Evolutionary conservation across 2,113 vertebrate species (phyloP).

Genomic region (Cephalopholis sonnerati): DNA sequence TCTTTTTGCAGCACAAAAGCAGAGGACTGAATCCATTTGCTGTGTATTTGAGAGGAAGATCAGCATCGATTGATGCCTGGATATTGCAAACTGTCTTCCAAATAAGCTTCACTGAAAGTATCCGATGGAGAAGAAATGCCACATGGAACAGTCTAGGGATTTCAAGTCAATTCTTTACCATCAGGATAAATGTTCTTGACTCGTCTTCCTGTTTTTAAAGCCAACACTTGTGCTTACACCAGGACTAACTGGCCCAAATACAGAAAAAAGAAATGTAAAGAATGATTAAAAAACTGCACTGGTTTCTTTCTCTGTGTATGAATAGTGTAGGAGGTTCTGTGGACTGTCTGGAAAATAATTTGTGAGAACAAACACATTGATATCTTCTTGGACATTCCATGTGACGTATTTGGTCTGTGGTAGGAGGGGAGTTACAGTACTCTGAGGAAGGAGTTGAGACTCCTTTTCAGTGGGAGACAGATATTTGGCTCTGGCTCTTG

Average conservation of each 20-base stretch:
- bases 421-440: neutral
- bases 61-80: neutral
- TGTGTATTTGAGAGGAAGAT: neutral
- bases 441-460: slow-evolving; percentile 31
- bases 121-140: neutral
- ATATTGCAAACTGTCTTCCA: neutral
- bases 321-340: neutral
- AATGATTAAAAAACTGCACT: neutral
- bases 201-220: neutral
- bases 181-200: neutral
- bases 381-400: slow-evolving; percentile 9
- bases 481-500: slow-evolving; percentile 14
- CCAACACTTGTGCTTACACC: too few species aligned
- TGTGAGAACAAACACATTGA: neutral
- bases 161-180: neutral
- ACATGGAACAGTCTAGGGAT: neutral
- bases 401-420: slow-evolving; percentile 15
- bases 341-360: slow-evolving; percentile 37
- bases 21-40: neutral
- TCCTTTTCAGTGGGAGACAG: slow-evolving; percentile 18
- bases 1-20: neutral
- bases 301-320: neutral
- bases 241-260: neutral
- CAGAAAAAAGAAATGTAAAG: neutral
- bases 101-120: neutral